Base-by-base conservation (phyloP, 64 coral and sea anemone genomes). In the Acropora yongei region DNA sequence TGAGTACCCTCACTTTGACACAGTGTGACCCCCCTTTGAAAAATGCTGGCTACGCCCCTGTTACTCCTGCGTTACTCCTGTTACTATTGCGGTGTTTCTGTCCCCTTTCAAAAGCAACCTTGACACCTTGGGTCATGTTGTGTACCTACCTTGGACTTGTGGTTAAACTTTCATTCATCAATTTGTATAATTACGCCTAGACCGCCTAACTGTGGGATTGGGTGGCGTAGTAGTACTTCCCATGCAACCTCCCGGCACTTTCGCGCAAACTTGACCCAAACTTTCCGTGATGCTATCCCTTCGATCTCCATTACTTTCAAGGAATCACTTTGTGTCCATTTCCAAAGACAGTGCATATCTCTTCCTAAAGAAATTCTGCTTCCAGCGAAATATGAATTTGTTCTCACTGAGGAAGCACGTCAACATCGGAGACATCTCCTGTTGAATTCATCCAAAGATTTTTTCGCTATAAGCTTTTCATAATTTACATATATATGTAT, bases 91-190 rank as follows among this genome's bases (percentile, higher is more conserved):
- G 8, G 58, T 14, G 58, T 14, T 63, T 63, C 14, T 0, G 58
- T 63, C 58, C 10, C 58, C 58, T 63, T 63, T 63, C 58, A 63
- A 63, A 63, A 13, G 58, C 58, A 63, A 63, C 58, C 58, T 8
- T 63, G 58, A 63, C 6, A 63, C 58, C 58, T 13, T 8, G 58
- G 58, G 58, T 63, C 58, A 63, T 63, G 58, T 63, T 57, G 51
- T 83, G 40, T 57, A 69, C 47, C 60, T 88, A 88, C 86, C 86
- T 88, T 88, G 20, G 86, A 76, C 72, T 88, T 88, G 74, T 88
- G 86, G 60, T 88, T 88, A 77, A 88, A 86, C 82, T 58, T 86
- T 41, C 61, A 86, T 68, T 86, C 82, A 41, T 86, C 58, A 8
- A 86, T 68, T 68, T 86, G 82, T 41, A 67, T 58, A 42, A 86